Percentiles rank a stretch among this genome's conserved stretches.
Conservation (phyloP, 1,140 invertebrate species). For the Lordiphosa mommai region DNA sequence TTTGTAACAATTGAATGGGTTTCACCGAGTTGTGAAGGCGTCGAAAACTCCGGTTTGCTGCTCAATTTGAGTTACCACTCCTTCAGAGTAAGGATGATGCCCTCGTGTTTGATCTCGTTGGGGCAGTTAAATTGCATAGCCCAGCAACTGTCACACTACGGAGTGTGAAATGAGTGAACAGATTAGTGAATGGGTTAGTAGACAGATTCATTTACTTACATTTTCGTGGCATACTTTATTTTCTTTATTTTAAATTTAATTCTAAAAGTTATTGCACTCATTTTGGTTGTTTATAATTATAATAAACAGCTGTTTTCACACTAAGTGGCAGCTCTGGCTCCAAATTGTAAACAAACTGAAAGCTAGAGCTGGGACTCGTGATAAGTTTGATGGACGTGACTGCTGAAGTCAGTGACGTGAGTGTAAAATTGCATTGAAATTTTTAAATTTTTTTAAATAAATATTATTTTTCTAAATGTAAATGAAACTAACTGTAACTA, state of each 20-base stretch:
- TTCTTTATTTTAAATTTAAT: slow-evolving; percentile 72
- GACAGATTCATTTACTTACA: slow-evolving; percentile 37
- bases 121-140: slow-evolving; percentile 89
- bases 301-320: too few species aligned
- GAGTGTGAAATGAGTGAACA: not conserved
- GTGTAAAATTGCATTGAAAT: too few species aligned
- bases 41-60: slow-evolving; percentile 97
- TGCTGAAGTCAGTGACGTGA: too few species aligned
- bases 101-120: slow-evolving; percentile 94
- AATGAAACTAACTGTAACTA: too few species aligned
- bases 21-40: slow-evolving; percentile 91
- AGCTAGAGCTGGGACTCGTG: too few species aligned
- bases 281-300: slow-evolving; percentile 29
- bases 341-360: too few species aligned
- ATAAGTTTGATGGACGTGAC: too few species aligned
- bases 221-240: slow-evolving; percentile 79
- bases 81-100: slow-evolving; percentile 93
- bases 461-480: too few species aligned
- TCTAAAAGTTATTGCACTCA: slow-evolving; percentile 69
- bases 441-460: too few species aligned
- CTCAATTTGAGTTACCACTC: slow-evolving; percentile 94
- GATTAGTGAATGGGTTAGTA: not conserved
- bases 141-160: slow-evolving; percentile 82
- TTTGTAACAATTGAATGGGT: slow-evolving; percentile 92
- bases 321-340: too few species aligned